Conservation (phyloP, 2,113 vertebrate species). For the Laticauda colubrina region DNA sequence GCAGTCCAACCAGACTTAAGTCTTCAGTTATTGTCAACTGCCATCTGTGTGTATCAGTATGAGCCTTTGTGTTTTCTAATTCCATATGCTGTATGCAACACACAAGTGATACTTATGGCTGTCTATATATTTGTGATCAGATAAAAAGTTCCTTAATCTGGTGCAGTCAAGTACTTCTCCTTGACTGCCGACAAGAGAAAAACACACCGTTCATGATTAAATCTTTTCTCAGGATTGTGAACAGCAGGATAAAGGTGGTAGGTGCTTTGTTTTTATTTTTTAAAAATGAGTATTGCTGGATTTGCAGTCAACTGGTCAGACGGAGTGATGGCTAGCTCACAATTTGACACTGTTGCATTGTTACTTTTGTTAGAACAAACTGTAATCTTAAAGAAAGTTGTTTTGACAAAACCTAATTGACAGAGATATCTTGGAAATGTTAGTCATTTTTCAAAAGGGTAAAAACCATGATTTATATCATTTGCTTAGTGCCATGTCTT, state of each 20-base stretch:
- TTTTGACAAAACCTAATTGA: slow-evolving; percentile 41
- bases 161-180: background rate
- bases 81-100: background rate
- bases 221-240: background rate
- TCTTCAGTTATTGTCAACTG: slow-evolving; percentile 3
- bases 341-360: slow-evolving; percentile 26
- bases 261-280: rapidly evolving
- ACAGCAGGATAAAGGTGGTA: background rate
- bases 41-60: slow-evolving; percentile 10
- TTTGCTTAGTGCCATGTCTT: rapidly evolving
- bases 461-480: background rate
- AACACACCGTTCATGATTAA: background rate
- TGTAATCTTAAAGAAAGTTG: background rate
- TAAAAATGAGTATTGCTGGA: background rate
- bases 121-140: background rate
- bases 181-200: background rate
- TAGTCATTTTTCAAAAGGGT: background rate
- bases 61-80: background rate
- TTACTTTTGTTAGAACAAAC: slow-evolving; percentile 37
- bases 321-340: slow-evolving; percentile 6
- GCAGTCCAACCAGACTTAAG: background rate
- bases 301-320: background rate
- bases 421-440: slow-evolving; percentile 21
- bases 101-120: background rate
- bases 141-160: slow-evolving; percentile 35